phyloP scores from a whole-genome alignment of 64 coral and sea anemone species.

The Anthopleura sola region DNA sequence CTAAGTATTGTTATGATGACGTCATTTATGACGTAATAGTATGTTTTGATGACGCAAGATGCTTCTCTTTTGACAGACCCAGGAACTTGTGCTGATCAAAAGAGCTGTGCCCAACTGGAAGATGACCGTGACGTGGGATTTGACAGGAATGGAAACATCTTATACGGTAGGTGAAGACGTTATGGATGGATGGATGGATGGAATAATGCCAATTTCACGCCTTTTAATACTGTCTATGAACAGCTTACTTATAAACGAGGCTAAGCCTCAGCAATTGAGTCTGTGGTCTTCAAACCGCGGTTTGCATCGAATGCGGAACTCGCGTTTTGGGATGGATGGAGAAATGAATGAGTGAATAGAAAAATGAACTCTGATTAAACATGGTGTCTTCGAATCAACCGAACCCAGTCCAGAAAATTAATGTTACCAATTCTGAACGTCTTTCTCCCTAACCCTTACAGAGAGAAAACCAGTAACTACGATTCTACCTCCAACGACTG shows the following conservation, averaged over 20 bases:
- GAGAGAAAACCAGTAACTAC: neutral
- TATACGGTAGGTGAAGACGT: neutral
- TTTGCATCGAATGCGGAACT: too few species aligned
- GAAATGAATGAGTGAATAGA: neutral
- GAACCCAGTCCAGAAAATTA: too few species aligned
- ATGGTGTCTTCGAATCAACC: too few species aligned
- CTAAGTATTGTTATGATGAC: neutral
- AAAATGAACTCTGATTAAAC: too few species aligned
- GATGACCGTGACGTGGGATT: slow-evolving; percentile 3
- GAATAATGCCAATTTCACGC: too few species aligned
- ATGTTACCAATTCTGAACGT: neutral
- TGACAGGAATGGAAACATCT: slow-evolving; percentile 4
- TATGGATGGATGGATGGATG: neutral
- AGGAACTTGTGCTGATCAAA: neutral
- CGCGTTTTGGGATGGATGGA: neutral
- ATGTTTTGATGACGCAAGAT: neutral
- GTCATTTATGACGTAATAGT: neutral
- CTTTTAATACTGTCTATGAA: too few species aligned
- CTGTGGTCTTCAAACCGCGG: too few species aligned
- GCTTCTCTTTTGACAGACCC: neutral
- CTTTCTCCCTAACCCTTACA: neutral
- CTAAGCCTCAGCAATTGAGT: too few species aligned
- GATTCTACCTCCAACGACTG: neutral
- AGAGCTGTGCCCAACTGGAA: neutral
- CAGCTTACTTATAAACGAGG: too few species aligned